These are phyloP conservation scores for Brachyopa scutellaris DNA, from an alignment of 2,888 invertebrate genomes.

Conservation along the genomic window DNA sequence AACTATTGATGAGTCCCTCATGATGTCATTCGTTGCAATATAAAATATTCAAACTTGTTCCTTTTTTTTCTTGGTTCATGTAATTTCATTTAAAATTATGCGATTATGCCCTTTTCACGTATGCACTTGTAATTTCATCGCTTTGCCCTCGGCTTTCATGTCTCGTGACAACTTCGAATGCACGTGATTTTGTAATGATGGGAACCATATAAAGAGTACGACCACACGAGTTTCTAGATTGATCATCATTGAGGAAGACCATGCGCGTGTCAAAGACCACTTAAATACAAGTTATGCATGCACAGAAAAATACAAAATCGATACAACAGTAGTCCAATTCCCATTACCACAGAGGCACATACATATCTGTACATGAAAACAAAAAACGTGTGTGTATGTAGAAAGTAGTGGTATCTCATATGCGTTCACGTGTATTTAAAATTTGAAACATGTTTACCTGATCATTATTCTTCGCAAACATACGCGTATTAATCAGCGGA, in stretches of 20 bases:
- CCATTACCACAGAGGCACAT: not conserved
- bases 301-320: slow-evolving; percentile 19
- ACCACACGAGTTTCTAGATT: slow-evolving; percentile 31
- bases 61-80: too few species aligned
- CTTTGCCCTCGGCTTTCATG: slow-evolving; percentile 15
- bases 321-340: slow-evolving; percentile 24
- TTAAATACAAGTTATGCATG: slow-evolving; percentile 21
- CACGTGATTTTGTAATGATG: slow-evolving; percentile 63
- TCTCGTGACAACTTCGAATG: slow-evolving; percentile 47
- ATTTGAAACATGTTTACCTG: slow-evolving; percentile 53
- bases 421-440: slow-evolving; percentile 7
- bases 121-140: slow-evolving; percentile 24
- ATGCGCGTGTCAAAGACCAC: slow-evolving; percentile 46
- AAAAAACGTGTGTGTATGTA: not conserved
- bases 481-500: slow-evolving; percentile 40
- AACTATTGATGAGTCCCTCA: not conserved
- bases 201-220: slow-evolving; percentile 26
- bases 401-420: not conserved
- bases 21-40: not conserved
- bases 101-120: slow-evolving; percentile 33
- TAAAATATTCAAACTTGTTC: slow-evolving; percentile 18
- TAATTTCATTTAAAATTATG: slow-evolving; percentile 36
- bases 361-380: too few species aligned
- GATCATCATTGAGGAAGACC: slow-evolving; percentile 35
- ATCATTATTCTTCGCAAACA: slow-evolving; percentile 54